Conservation (phyloP, 1,140 invertebrate genomes). For the Achatina immaculata region DNA sequence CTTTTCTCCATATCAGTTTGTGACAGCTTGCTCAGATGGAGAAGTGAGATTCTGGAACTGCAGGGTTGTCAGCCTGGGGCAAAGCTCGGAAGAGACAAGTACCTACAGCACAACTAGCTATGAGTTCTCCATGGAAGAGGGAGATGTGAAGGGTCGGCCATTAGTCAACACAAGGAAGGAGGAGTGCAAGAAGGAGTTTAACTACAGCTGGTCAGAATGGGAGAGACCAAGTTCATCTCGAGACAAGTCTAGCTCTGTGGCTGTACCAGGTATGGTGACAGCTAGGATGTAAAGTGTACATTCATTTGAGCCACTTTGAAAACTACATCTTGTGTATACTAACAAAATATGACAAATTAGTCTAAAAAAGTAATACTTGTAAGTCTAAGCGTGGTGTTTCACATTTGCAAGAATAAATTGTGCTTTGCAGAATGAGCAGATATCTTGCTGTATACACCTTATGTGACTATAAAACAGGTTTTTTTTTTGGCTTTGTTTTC, state of each 20-base stretch:
- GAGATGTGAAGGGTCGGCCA: constrained; percentile 34
- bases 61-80: constrained; percentile 67
- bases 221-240: constrained; percentile 85
- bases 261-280: constrained; percentile 81
- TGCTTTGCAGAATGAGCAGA: too few relatives aligned
- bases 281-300: constrained; percentile 11
- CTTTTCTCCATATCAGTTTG: constrained; percentile 94
- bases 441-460: too few relatives aligned
- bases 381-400: too few relatives aligned
- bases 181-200: constrained; percentile 51
- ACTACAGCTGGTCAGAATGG: constrained; percentile 89
- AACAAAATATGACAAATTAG: too few relatives aligned
- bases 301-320: neutral
- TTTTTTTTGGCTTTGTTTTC: too few relatives aligned
- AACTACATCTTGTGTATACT: too few relatives aligned
- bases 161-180: constrained; percentile 19
- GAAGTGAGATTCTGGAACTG: constrained; percentile 84
- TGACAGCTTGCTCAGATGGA: constrained; percentile 80
- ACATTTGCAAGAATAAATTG: too few relatives aligned
- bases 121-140: constrained; percentile 59
- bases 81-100: constrained; percentile 28
- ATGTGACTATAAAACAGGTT: too few relatives aligned
- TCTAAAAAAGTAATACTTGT: too few relatives aligned
- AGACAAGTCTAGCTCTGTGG: constrained; percentile 84
- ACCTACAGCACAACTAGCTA: constrained; percentile 52